Evolutionary conservation across 2,797 vertebrate species (phyloP), one percentile per base, ranked within the genome.

Genomic region (Gymnopithys bicolor): DNA sequence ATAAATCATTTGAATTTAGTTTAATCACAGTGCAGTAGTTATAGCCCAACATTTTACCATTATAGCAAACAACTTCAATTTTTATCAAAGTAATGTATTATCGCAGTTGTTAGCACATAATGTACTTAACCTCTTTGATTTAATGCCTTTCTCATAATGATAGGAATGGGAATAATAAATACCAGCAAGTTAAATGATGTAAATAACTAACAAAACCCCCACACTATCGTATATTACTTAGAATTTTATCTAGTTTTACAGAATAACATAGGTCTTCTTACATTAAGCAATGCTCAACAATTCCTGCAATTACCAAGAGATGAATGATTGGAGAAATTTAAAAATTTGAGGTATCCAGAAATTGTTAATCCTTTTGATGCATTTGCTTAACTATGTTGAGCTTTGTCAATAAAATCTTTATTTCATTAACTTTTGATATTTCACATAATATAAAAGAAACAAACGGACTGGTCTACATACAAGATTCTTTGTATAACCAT

Each of bases 1-100:
- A 99, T 98, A 99, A 99, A 99, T 93, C 98, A 97, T 98, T 98
- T 97, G 96, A 97, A 97, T 98, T 98, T 95, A 98, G 97, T 98
- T 98, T 97, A 97, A 98, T 97, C 93, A 97, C 84, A 97, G 75
- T 94, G 95, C 96, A 97, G 90, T 96, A 97, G 90, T 96, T 93
- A 95, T 84, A 94, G 53, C 75, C 68, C 96, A 94, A 91, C 95
- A 97, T 87, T 93, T 97, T 92, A 91, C 85, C 93, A 82, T 86
- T 94, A 97, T 69, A 97, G 94, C 93, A 98, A 96, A 87, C 69
- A 95, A 93, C 90, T 89, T 86, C 60, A 84, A 92, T 75, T 92
- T 97, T 93, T 96, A 97, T 90, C 94, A 69, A 94, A 89, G 48
- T 63, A 71, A 94, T 23, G 66, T 82, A 90, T 94, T 93, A 96